Conservation (phyloP, 2,113 vertebrate genomes). For the Cnemophilus loriae region DNA sequence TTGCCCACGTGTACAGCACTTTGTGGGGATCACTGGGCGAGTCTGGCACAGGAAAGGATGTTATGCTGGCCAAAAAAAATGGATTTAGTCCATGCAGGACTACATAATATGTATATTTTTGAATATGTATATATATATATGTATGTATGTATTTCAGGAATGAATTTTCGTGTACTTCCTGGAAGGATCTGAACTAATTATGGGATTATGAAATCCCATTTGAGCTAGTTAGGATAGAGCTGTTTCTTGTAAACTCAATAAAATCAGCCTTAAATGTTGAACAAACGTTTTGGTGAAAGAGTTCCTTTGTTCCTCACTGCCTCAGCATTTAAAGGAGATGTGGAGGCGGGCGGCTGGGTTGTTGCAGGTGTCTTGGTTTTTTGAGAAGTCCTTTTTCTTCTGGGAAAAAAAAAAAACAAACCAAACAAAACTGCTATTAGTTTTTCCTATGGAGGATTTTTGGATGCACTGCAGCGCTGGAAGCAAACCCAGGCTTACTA, state of each 20-base stretch:
- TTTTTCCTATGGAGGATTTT: neutral
- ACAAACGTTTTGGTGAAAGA: conserved; percentile 6
- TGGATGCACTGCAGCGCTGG: accelerated
- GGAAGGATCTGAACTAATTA: neutral
- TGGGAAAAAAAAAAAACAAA: neutral
- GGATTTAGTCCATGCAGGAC: neutral
- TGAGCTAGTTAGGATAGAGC: neutral
- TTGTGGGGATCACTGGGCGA: neutral
- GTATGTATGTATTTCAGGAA: neutral
- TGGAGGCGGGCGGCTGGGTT: neutral
- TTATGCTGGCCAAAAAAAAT: neutral
- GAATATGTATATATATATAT: neutral
- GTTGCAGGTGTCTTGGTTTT: conserved; percentile 27
- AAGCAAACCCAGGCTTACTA: neutral
- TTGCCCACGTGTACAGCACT: neutral
- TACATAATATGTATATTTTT: neutral
- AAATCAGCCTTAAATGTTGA: neutral
- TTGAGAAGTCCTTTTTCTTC: neutral
- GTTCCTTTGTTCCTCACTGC: conserved; percentile 10
- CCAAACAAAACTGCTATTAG: neutral
- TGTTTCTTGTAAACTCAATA: neutral
- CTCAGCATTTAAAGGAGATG: neutral
- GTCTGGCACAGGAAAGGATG: neutral
- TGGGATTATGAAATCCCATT: neutral
- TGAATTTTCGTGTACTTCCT: neutral